Base-by-base conservation (phyloP, 2,888 invertebrate species). In the Drosophila meridiana region DNA sequence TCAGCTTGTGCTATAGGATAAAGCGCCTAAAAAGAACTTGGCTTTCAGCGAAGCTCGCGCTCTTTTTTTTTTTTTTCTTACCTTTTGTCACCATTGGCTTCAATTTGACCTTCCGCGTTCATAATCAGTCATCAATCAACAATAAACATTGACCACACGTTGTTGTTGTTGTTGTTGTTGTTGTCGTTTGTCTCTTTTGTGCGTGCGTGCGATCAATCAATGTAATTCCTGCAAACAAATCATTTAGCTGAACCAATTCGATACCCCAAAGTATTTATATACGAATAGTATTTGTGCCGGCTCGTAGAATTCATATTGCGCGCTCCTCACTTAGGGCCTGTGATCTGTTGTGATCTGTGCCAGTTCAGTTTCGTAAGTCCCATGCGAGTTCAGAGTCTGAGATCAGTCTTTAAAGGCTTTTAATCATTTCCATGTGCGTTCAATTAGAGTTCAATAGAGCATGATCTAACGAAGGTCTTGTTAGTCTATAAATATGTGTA, bases 111-210 rank as follows among this genome's bases (percentile, higher is more conserved):
- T 88, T 86, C 86, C 74, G 68, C 60, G 65, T 73, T 67, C 62
- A 70, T 58, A 72, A 75, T 73, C 80, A 80, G 70, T 74, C 85
- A 88, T 85, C 88, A 86, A 86, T 85, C 86, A 85, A 69, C 67
- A 67, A 78, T 62, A 63, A 69, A 60, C 76, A 78, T 64, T 71
- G 63, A 71, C 63, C 64, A 75, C 58, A 61, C 67, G 77, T 55
- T 53, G 52, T n/a, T 60, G 47, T 60, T 59, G 45, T 43, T 68
- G n/a, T 57, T 64, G n/a, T 58, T 58, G 64, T 63, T 68, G 60
- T 60, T 65, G 42, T 48, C 56, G 45, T 48, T 38, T 62, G 34
- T 58, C 13, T 57, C 50, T 42, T 50, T 30, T 57, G 55, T 65
- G 30, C 69, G 26, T 60, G 53, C 66, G 57, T 63, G 60, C 60